phyloP scores from a whole-genome alignment of 2,113 vertebrate genomes.

The Columba janthina region DNA sequence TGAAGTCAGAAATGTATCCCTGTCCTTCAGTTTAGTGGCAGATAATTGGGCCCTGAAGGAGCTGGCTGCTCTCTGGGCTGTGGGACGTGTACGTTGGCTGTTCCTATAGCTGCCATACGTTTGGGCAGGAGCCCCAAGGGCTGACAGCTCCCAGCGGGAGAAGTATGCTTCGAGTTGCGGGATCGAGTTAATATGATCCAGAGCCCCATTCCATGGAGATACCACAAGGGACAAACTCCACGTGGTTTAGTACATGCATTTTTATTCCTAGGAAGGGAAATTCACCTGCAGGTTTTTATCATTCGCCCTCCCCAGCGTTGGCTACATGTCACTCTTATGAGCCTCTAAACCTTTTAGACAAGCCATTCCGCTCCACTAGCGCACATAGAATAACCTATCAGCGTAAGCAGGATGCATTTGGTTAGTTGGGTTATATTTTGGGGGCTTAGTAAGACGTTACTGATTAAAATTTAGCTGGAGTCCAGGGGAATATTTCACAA shows the following conservation, averaged over 20 bases:
- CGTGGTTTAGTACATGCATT: not conserved
- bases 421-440: not conserved
- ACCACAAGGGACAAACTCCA: not conserved
- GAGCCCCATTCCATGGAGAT: not conserved
- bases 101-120: not conserved
- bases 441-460: fast-evolving
- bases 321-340: not conserved
- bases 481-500: not conserved
- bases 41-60: slow-evolving; percentile 72
- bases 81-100: not conserved
- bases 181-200: not conserved
- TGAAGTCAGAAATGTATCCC: slow-evolving; percentile 14
- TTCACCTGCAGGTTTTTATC: not conserved
- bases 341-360: not conserved
- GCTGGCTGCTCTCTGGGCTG: slow-evolving; percentile 8
- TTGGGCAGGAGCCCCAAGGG: slow-evolving; percentile 58
- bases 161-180: not conserved
- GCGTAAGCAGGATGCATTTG: fast-evolving
- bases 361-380: fast-evolving
- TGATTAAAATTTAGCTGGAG: not conserved
- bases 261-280: not conserved
- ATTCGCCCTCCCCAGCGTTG: not conserved
- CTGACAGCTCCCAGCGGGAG: slow-evolving; percentile 10
- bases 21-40: slow-evolving; percentile 38
- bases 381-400: fast-evolving